Conservation (phyloP, 2,113 vertebrate species). For the Grus americana region DNA sequence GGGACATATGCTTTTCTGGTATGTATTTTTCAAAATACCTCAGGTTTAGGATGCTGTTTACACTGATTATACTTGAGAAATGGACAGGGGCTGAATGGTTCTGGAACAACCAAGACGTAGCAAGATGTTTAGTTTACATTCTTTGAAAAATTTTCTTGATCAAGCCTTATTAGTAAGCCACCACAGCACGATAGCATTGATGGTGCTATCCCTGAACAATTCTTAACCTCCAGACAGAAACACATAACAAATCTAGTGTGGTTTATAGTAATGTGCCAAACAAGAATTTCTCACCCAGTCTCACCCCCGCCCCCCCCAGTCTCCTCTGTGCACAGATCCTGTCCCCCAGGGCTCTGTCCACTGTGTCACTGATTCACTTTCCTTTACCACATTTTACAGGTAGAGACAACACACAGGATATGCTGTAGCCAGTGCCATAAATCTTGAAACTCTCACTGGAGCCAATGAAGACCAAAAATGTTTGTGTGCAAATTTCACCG, state of each 20-base stretch:
- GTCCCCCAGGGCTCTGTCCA: background rate
- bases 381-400: background rate
- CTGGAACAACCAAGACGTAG: background rate
- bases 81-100: background rate
- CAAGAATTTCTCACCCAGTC: background rate
- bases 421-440: background rate
- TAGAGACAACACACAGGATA: background rate
- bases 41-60: background rate
- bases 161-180: background rate
- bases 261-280: background rate
- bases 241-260: background rate
- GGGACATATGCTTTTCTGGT: background rate
- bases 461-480: background rate
- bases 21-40: background rate
- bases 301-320: background rate
- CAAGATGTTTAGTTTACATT: background rate
- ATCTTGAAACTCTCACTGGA: background rate
- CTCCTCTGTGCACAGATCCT: background rate
- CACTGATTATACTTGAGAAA: background rate
- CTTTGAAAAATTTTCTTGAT: background rate
- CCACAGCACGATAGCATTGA: accelerated
- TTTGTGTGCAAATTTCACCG: background rate
- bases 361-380: background rate
- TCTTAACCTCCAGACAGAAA: background rate
- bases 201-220: background rate